Evolutionary conservation across 1,140 invertebrate species (phyloP).

Genomic region (Prorops nasuta): DNA sequence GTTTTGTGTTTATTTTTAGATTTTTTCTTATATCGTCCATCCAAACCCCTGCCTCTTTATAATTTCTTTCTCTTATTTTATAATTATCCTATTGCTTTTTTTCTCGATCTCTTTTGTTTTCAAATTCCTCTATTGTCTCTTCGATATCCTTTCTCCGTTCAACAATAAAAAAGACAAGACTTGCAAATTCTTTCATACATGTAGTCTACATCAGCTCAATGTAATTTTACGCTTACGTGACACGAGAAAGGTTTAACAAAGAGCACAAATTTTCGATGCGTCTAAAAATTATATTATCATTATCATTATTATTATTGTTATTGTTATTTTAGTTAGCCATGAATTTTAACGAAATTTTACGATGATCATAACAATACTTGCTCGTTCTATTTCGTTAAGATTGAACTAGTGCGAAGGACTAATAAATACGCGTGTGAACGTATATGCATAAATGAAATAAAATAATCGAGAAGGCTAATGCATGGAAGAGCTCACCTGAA

Average conservation of each 20-base stretch:
- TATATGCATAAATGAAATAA: slow-evolving; percentile 17
- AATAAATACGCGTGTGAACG: slow-evolving; percentile 6
- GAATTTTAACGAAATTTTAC: slow-evolving; percentile 24
- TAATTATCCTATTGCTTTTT: slow-evolving; percentile 4
- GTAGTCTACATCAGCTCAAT: no score
- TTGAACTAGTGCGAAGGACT: slow-evolving; percentile 28
- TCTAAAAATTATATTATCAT: no score
- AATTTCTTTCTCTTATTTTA: slow-evolving; percentile 20
- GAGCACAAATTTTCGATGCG: no score
- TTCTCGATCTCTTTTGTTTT: not conserved
- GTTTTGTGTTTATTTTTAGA: no score
- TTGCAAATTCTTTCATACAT: no score
- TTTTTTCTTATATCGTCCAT: slow-evolving; percentile 34
- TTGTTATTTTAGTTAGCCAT: no score
- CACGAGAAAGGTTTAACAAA: not conserved
- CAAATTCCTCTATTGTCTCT: not conserved
- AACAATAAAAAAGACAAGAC: not conserved
- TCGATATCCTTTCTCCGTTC: not conserved
- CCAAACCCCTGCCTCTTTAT: slow-evolving; percentile 19
- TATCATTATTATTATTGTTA: no score
- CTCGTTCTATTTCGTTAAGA: slow-evolving; percentile 43
- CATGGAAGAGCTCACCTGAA: slow-evolving; percentile 17
- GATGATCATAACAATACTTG: slow-evolving; percentile 16
- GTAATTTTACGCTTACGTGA: no score
- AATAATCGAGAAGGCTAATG: slow-evolving; percentile 17